These are phyloP conservation scores for Sebastes wilsoni DNA, from an alignment of 2,797 vertebrate species.

Conservation along the genomic window DNA sequence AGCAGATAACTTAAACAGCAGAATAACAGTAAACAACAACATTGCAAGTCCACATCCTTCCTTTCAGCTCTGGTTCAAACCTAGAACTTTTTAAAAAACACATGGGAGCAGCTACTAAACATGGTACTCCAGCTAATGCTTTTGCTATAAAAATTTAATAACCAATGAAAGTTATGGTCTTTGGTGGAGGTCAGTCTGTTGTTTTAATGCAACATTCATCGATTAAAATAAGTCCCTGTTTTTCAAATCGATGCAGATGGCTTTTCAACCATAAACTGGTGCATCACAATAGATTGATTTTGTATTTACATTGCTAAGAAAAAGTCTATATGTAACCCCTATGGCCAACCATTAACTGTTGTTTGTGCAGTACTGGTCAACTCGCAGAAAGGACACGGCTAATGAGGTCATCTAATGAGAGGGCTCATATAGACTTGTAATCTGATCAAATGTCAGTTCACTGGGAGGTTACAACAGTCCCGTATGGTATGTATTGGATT, in stretches of 20 bases:
- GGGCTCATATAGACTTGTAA: background rate
- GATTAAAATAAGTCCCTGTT: background rate
- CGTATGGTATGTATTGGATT: background rate
- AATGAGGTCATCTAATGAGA: background rate
- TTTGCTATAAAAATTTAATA: background rate
- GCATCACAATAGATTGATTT: constrained; percentile 17
- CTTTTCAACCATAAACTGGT: constrained; percentile 2
- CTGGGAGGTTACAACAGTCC: background rate
- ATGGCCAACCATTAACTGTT: background rate
- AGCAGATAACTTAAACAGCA: background rate
- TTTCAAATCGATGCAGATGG: constrained; percentile 16
- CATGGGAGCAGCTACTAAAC: background rate
- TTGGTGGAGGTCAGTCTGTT: background rate
- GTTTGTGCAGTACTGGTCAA: constrained; percentile 12
- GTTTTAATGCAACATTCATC: background rate
- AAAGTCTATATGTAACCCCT: background rate
- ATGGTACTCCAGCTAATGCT: background rate
- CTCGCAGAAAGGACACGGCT: background rate
- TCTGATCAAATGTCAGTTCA: constrained; percentile 24
- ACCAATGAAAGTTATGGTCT: background rate
- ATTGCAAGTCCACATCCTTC: background rate
- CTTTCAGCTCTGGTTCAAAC: background rate
- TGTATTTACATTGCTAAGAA: constrained; percentile 8
- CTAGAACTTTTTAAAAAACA: background rate
- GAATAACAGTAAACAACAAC: background rate